Base-by-base conservation (phyloP, 2,113 vertebrate species). In the Dendrocopos noguchii region DNA sequence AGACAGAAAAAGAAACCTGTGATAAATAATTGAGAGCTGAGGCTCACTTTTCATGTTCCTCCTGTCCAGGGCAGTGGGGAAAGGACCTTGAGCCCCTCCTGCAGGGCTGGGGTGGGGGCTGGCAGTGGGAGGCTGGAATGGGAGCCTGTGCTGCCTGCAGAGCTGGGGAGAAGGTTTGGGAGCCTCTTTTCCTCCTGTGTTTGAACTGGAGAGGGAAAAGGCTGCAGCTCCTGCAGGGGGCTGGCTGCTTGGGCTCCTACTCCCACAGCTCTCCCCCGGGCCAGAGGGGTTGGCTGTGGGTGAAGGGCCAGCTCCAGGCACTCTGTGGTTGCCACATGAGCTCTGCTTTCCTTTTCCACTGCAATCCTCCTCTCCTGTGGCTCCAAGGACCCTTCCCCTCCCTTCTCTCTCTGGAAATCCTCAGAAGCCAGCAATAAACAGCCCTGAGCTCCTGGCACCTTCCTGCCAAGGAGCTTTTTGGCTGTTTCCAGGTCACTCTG, bases 251-350 rank as follows among this genome's bases (percentile, higher is more conserved):
- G 5, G 22, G 33, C 16, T 39, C 46, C 47, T 3, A 0, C 15
- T 36, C 64, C 53, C 15, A 2, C 7, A 25, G 68, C n/a, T 29
- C 66, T 18, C 5, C 1, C 2, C 0, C 2, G 17, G 52, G 2
- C 12, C 9, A 0, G 29, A 13, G 44, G 1, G 1, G n/a, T 12
- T 10, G 79, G 42, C 42, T 44, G 42, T 15, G 42, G 42, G 57
- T 12, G 47, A 20, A 39, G n/a, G 2, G 0, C 25, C 47, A 3
- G 27, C 21, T 20, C 87, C 34, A 1, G 4, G 7, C 1, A 2
- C 15, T 3, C 0, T 9, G 47, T 4, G 39, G 22, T 64, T 64
- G 64, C 2, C 1, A 2, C 0, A 1, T 1, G 4, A 2, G 15
- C 18, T 13, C 55, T 29, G 31, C 64, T 59, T 44, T 20, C 36